Percentiles rank a stretch among this genome's conserved stretches.
Evolutionary conservation across 2,888 invertebrate genomes (phyloP).

Genomic region (Himalopsyche japonica): DNA sequence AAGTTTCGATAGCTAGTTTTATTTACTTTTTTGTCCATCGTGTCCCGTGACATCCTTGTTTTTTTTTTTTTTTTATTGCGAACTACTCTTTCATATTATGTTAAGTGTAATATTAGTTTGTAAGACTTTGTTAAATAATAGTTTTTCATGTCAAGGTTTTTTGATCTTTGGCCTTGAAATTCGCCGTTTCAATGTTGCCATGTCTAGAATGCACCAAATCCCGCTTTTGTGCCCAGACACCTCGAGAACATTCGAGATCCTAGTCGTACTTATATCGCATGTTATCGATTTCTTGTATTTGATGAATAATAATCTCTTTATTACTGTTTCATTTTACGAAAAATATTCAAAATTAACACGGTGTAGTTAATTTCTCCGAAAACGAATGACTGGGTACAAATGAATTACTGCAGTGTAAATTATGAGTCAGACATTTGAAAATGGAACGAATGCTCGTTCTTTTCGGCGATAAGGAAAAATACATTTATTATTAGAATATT

Average conservation of each 20-base stretch:
- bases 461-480: no score
- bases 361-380: no score
- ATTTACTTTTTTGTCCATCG: neutral
- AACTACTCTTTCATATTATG: neutral
- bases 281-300: neutral
- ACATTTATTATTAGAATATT: no score
- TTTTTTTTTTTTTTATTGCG: neutral
- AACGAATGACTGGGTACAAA: no score
- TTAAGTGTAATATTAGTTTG: neutral
- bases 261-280: no score
- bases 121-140: neutral
- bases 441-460: no score
- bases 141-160: constrained; percentile 4
- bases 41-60: neutral
- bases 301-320: no score
- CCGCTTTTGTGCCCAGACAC: neutral
- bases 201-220: constrained; percentile 1
- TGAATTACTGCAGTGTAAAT: no score
- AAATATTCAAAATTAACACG: no score
- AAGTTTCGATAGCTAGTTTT: neutral
- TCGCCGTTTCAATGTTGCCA: constrained; percentile 15
- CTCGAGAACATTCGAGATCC: neutral
- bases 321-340: no score
- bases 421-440: no score
- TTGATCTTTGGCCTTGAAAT: constrained; percentile 18